phyloP scores from a whole-genome alignment of 2,113 vertebrate species.

The Mola mola region DNA sequence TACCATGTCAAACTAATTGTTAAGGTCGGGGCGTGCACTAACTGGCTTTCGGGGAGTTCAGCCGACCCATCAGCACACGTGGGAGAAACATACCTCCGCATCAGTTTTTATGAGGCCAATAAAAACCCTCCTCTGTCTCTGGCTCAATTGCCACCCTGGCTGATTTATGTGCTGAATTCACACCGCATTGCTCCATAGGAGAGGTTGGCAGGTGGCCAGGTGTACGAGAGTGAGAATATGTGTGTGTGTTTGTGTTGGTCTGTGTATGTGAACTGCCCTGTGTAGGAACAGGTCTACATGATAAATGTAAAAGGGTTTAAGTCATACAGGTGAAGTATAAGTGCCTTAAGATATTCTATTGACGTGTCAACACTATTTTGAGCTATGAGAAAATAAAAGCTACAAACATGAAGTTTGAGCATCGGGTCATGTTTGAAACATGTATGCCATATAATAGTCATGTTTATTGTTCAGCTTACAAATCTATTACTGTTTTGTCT shows the following conservation, averaged over 20 bases:
- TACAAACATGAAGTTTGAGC: too few relatives aligned
- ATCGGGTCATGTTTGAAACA: constrained; percentile 8
- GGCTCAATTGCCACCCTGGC: constrained; percentile 73
- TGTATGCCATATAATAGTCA: not conserved
- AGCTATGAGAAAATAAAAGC: too few relatives aligned
- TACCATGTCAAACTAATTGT: constrained; percentile 68
- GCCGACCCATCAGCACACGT: constrained; percentile 64
- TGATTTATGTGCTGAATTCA: constrained; percentile 80
- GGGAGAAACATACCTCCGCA: constrained; percentile 79
- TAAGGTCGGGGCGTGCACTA: constrained; percentile 66
- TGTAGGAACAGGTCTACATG: constrained; percentile 54
- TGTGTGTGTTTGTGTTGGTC: constrained; percentile 15
- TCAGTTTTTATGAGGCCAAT: constrained; percentile 79
- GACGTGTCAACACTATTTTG: constrained; percentile 37
- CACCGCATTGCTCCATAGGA: constrained; percentile 68
- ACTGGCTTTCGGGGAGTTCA: constrained; percentile 62
- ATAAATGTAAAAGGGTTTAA: constrained; percentile 62
- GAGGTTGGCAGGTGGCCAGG: constrained; percentile 78
- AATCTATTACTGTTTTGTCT: constrained; percentile 20
- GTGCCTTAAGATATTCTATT: constrained; percentile 28
- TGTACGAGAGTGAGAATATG: constrained; percentile 27
- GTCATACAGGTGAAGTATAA: constrained; percentile 49
- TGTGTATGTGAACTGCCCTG: constrained; percentile 27
- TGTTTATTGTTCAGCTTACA: constrained; percentile 19
- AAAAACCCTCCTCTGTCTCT: constrained; percentile 76